phyloP scores from a whole-genome alignment of 92 coral and sea anemone genomes.

The Plumapathes pennacea region DNA sequence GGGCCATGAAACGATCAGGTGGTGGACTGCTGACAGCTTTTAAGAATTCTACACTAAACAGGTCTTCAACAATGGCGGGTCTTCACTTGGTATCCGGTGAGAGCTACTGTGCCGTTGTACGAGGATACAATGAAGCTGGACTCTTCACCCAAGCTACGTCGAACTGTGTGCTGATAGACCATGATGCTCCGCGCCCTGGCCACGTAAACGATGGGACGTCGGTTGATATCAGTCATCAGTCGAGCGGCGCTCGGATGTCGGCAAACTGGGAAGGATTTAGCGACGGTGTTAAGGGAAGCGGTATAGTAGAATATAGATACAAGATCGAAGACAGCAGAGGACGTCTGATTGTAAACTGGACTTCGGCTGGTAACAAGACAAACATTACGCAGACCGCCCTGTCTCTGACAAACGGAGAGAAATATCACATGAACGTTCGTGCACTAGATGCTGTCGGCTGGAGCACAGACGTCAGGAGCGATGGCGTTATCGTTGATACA shows the following conservation, averaged over 20 bases:
- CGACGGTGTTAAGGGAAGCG: constrained; percentile 88
- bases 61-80: constrained; percentile 46
- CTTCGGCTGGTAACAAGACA: constrained; percentile 73
- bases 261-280: constrained; percentile 92
- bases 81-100: constrained; percentile 76
- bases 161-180: constrained; percentile 91
- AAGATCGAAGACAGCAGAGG: constrained; percentile 54
- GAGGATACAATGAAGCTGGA: constrained; percentile 84
- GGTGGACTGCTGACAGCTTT: constrained; percentile 52
- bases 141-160: constrained; percentile 66
- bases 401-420: constrained; percentile 50
- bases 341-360: constrained; percentile 60
- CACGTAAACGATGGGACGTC: constrained; percentile 78
- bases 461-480: constrained; percentile 52
- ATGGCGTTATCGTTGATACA: constrained; percentile 79
- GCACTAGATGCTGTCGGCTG: constrained; percentile 82
- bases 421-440: constrained; percentile 64
- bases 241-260: constrained; percentile 61
- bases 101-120: constrained; percentile 86
- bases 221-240: constrained; percentile 77
- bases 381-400: constrained; percentile 59
- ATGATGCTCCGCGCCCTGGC: constrained; percentile 81
- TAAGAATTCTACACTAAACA: constrained; percentile 47
- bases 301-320: constrained; percentile 78
- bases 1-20: constrained; percentile 66